These are phyloP conservation scores for Solenopsis invicta DNA, from an alignment of 1,140 invertebrate genomes.

Conservation along the genomic window DNA sequence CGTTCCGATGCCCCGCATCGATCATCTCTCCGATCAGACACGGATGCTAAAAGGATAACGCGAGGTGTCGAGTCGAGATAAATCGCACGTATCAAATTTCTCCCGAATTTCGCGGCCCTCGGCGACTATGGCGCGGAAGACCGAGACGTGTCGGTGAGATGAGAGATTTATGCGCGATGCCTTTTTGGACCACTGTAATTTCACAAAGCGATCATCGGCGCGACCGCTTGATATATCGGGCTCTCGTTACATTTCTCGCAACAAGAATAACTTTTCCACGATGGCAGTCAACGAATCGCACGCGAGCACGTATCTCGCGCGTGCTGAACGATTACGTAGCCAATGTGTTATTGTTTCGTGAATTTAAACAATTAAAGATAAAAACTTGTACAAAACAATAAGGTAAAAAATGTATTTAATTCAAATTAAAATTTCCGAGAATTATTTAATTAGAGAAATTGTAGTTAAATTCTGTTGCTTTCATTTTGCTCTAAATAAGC, in stretches of 20 bases:
- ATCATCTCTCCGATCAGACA: constrained; percentile 31
- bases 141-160: constrained; percentile 6
- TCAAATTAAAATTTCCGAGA: background rate
- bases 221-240: constrained; percentile 30
- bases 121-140: background rate
- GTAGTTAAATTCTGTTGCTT: background rate
- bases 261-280: constrained; percentile 4
- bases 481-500: background rate
- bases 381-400: background rate
- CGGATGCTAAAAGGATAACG: constrained; percentile 21
- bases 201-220: background rate
- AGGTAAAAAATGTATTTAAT: background rate
- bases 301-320: background rate
- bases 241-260: constrained; percentile 33
- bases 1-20: constrained; percentile 1
- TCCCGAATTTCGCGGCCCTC: constrained; percentile 23
- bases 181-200: constrained; percentile 38
- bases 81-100: constrained; percentile 40
- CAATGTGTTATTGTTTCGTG: background rate
- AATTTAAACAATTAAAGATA: background rate
- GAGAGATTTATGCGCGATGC: constrained; percentile 29
- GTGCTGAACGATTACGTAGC: background rate
- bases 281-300: constrained; percentile 1
- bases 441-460: background rate
- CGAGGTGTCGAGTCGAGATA: constrained; percentile 36